Percentiles rank a stretch among this genome's conserved stretches.
phyloP scores from a whole-genome alignment of 2,113 vertebrate species.

The Prolemur simus region DNA sequence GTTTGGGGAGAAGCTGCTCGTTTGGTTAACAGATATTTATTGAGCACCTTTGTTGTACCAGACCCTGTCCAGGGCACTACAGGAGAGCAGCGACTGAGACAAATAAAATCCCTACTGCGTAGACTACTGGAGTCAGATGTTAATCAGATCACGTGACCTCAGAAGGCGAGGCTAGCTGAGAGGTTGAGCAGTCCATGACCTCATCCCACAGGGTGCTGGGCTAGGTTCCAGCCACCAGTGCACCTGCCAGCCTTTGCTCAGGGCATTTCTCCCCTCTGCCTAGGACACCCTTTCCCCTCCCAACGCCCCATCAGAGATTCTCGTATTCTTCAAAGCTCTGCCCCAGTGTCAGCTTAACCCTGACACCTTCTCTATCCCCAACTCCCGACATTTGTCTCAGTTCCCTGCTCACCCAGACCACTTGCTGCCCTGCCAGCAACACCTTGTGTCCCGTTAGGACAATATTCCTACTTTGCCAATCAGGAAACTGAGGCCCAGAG shows the following conservation, averaged over 20 bases:
- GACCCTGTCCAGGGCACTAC: background rate
- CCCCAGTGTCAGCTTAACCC: background rate
- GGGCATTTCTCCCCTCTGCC: background rate
- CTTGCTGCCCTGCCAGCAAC: background rate
- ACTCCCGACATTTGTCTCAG: background rate
- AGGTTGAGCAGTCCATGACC: constrained; percentile 25
- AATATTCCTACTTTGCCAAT: background rate
- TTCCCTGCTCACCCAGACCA: background rate
- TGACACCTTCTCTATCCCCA: constrained; percentile 4
- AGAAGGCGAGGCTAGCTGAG: background rate
- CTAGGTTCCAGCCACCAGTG: background rate
- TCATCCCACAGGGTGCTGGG: constrained; percentile 9
- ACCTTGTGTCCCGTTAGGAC: background rate
- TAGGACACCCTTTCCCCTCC: background rate
- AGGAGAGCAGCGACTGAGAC: background rate
- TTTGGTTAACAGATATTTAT: background rate
- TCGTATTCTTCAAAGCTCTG: constrained; percentile 3
- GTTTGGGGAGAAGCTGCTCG: background rate
- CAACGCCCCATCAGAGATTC: background rate
- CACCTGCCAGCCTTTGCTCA: constrained; percentile 28
- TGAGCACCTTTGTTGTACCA: background rate
- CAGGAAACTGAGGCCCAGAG: constrained; percentile 19
- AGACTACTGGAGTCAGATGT: constrained; percentile 6
- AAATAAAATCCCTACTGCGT: background rate
- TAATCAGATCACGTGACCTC: constrained; percentile 21